Conservation (phyloP, 2,888 invertebrate species). For the Drosophila anomelani region DNA sequence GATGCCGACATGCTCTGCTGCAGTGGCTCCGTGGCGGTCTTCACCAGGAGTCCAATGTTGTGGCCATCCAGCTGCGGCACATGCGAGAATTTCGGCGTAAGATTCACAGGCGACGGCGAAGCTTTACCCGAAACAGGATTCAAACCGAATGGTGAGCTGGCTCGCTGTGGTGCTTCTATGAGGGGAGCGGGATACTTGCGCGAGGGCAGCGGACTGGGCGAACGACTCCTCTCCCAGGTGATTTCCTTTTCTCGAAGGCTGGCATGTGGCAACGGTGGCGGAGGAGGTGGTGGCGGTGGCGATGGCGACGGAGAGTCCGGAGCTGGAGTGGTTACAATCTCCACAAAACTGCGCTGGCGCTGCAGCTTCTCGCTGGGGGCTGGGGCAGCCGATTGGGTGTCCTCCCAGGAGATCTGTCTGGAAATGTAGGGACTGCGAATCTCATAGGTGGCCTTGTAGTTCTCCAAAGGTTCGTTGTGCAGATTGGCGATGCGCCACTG, state of each 20-base stretch:
- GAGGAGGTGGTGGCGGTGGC: conserved; percentile 15
- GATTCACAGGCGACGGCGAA: conserved; percentile 33
- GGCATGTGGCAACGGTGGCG: neutral
- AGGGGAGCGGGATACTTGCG: conserved; percentile 75
- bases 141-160: conserved; percentile 77
- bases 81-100: conserved; percentile 54
- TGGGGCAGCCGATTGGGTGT: conserved; percentile 46
- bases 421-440: conserved; percentile 80
- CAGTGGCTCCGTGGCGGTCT: conserved; percentile 60
- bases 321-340: conserved; percentile 59
- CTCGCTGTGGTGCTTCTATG: conserved; percentile 71
- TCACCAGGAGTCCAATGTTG: conserved; percentile 79
- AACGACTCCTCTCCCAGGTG: conserved; percentile 58
- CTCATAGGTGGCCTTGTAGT: conserved; percentile 80
- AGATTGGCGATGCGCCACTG: conserved; percentile 73
- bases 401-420: conserved; percentile 80
- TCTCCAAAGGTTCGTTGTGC: conserved; percentile 71
- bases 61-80: conserved; percentile 81
- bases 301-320: conserved; percentile 13
- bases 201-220: conserved; percentile 56
- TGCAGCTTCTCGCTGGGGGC: conserved; percentile 35
- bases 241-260: conserved; percentile 20
- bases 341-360: conserved; percentile 64
- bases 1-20: conserved; percentile 60
- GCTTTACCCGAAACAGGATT: conserved; percentile 60